These are phyloP conservation scores for Caenorhabditis auriculariae DNA, from an alignment of 2,888 invertebrate genomes.

Conservation along the genomic window DNA sequence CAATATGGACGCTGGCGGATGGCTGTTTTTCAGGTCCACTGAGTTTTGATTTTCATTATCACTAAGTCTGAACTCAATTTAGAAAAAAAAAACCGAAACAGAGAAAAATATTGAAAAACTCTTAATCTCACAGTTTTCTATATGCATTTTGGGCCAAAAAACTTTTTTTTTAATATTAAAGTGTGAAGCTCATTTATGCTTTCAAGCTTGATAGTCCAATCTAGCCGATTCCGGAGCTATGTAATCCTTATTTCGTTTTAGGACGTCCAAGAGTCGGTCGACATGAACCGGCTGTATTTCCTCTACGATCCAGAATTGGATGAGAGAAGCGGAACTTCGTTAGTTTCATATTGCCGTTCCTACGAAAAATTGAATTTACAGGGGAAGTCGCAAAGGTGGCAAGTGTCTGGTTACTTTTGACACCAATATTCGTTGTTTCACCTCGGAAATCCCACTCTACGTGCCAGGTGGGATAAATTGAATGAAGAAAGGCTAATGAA, in stretches of 20 bases:
- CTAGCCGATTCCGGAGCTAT: too few species aligned
- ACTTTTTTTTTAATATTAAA: too few species aligned
- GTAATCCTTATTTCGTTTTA: constrained; percentile 44
- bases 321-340: constrained; percentile 44
- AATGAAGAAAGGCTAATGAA: not conserved
- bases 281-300: constrained; percentile 56
- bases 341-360: not conserved
- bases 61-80: not conserved
- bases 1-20: constrained; percentile 53
- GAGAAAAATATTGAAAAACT: not conserved
- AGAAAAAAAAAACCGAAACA: too few species aligned
- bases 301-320: constrained; percentile 61
- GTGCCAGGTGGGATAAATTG: constrained; percentile 30
- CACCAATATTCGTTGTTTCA: constrained; percentile 51
- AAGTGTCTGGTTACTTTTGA: constrained; percentile 60
- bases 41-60: not conserved
- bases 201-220: too few species aligned
- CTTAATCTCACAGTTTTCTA: too few species aligned
- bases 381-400: constrained; percentile 56
- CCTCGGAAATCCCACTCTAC: constrained; percentile 48
- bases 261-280: constrained; percentile 59
- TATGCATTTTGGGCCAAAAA: too few species aligned
- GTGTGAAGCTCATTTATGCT: too few species aligned
- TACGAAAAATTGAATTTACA: constrained; percentile 20
- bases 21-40: constrained; percentile 33